Conservation (phyloP, 2,113 vertebrate genomes). For the Podilymbus podiceps region DNA sequence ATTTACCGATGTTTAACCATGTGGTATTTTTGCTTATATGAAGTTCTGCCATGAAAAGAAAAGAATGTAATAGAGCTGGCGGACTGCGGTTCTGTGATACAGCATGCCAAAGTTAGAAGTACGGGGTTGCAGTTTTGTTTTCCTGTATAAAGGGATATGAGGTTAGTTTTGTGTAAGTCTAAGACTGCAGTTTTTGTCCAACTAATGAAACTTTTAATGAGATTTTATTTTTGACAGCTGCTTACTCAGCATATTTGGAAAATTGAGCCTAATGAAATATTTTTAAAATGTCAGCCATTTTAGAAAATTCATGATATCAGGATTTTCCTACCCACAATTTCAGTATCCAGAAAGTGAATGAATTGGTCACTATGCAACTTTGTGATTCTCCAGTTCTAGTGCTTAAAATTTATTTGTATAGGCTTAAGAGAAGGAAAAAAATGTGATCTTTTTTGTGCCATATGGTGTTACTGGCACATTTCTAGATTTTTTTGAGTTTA, state of each 20-base stretch:
- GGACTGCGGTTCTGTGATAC: not conserved
- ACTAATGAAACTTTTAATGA: not conserved
- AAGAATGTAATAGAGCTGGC: not conserved
- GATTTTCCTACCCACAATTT: not conserved
- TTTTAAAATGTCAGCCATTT: not conserved
- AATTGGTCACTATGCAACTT: not conserved
- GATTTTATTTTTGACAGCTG: not conserved
- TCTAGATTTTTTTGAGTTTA: not conserved
- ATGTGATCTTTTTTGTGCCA: not conserved
- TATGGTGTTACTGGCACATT: not conserved
- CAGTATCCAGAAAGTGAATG: not conserved
- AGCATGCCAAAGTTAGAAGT: not conserved
- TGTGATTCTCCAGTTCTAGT: not conserved
- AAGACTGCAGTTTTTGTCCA: not conserved
- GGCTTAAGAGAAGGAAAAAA: not conserved
- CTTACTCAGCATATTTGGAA: not conserved
- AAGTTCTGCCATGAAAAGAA: not conserved
- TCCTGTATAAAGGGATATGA: not conserved
- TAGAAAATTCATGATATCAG: not conserved
- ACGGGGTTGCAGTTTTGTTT: not conserved
- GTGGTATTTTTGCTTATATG: not conserved
- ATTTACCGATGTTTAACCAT: not conserved
- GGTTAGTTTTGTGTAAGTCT: not conserved
- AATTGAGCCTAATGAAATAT: not conserved
- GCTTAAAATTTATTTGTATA: not conserved